These are phyloP conservation scores for Phyllotis vaccarum DNA, from an alignment of 2,797 vertebrate species.

Conservation along the genomic window DNA sequence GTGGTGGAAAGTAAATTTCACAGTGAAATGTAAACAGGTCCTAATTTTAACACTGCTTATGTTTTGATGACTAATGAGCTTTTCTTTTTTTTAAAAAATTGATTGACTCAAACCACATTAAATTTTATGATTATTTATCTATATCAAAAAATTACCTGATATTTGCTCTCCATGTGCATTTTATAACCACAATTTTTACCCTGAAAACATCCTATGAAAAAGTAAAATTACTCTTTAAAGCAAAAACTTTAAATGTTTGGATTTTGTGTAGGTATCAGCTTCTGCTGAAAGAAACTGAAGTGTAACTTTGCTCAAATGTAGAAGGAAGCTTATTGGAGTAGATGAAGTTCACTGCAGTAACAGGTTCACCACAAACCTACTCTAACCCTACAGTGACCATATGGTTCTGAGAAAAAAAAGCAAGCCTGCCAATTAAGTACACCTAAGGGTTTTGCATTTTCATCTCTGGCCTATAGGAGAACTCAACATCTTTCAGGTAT, in stretches of 20 bases:
- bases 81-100: not conserved
- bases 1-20: constrained; percentile 70
- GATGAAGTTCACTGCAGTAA: not conserved
- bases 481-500: not conserved
- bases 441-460: not conserved
- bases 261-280: constrained; percentile 26
- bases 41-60: constrained; percentile 70
- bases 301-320: not conserved
- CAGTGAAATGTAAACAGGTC: constrained; percentile 73
- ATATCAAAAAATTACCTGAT: constrained; percentile 7
- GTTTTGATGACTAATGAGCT: constrained; percentile 62
- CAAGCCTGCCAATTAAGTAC: not conserved
- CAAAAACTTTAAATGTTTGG: not conserved
- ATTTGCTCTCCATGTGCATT: constrained; percentile 33
- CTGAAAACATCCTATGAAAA: not conserved
- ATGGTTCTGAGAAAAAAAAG: not conserved
- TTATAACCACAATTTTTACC: not conserved
- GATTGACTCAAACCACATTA: constrained; percentile 23
- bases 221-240: constrained; percentile 29
- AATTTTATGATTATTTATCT: constrained; percentile 55
- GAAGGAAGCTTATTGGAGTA: not conserved
- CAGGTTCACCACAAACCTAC: not conserved
- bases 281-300: not conserved
- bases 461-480: not conserved
- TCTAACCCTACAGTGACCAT: not conserved